These are phyloP conservation scores for Nebria salina DNA, from an alignment of 2,888 invertebrate genomes.

Conservation along the genomic window DNA sequence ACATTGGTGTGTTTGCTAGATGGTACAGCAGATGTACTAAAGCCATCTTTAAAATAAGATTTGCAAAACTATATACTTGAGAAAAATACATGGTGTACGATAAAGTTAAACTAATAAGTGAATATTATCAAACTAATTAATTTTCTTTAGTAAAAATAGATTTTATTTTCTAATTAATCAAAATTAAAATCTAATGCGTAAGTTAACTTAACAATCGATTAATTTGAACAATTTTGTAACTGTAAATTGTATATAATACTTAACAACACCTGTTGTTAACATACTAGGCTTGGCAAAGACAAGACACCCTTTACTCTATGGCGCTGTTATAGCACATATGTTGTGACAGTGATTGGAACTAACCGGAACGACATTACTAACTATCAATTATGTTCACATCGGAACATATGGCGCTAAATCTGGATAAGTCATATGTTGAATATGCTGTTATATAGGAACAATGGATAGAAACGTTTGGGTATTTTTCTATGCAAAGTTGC, in stretches of 20 bases:
- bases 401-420: background rate
- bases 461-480: too few relatives aligned
- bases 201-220: background rate
- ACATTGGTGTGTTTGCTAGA: constrained; percentile 27
- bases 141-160: background rate
- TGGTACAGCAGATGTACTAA: background rate
- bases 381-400: background rate
- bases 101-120: too few relatives aligned
- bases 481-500: too few relatives aligned
- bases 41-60: background rate
- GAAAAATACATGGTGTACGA: too few relatives aligned
- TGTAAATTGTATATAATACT: background rate
- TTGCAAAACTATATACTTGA: too few relatives aligned
- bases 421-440: background rate
- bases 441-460: too few relatives aligned
- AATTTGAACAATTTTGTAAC: background rate
- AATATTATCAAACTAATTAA: too few relatives aligned
- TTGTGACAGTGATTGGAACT: background rate
- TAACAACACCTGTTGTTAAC: background rate
- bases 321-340: background rate
- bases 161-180: background rate
- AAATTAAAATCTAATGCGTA: background rate
- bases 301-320: background rate
- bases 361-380: background rate
- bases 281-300: background rate